Percentiles rank a stretch among this genome's conserved stretches.
Evolutionary conservation across 1,140 invertebrate species (phyloP).

Genomic region (Aphis gossypii): DNA sequence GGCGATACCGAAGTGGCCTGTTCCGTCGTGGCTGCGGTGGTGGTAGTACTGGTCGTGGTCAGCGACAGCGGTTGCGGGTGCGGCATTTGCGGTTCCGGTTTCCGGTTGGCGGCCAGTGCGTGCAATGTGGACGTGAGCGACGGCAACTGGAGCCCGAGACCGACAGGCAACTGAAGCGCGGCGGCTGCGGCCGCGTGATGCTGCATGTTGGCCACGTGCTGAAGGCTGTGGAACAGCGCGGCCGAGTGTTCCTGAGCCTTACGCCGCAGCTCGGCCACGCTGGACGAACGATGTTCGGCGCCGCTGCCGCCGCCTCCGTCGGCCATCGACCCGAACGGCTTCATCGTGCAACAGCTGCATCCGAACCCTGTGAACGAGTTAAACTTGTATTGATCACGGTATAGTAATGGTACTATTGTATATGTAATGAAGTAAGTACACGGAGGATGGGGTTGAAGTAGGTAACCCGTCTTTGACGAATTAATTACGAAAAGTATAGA

Average conservation of each 20-base stretch:
- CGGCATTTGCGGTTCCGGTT: constrained; percentile 13
- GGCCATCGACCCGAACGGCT: constrained; percentile 65
- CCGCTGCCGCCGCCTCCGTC: constrained; percentile 58
- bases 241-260: constrained; percentile 92
- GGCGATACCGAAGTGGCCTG: not conserved
- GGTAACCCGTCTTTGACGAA: not conserved
- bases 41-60: not conserved
- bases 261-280: constrained; percentile 83
- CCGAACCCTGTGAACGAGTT: constrained; percentile 69
- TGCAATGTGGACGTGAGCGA: constrained; percentile 65
- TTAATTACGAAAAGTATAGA: not conserved
- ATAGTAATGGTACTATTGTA: not conserved
- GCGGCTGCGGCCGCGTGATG: constrained; percentile 67
- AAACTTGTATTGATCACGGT: not conserved
- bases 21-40: not conserved
- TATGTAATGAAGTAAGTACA: too few species aligned
- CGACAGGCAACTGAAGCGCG: constrained; percentile 60
- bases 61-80: constrained; percentile 51
- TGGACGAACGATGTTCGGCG: constrained; percentile 74
- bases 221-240: constrained; percentile 78
- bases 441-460: too few species aligned
- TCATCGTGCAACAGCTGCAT: constrained; percentile 81
- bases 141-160: constrained; percentile 67
- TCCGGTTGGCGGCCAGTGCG: constrained; percentile 60
- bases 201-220: constrained; percentile 67